A percentile compares a stretch with the other conserved stretches of the same genome.
These are phyloP conservation scores for Malurus cyaneus DNA, from an alignment of 2,113 vertebrate species.

Conservation along the genomic window DNA sequence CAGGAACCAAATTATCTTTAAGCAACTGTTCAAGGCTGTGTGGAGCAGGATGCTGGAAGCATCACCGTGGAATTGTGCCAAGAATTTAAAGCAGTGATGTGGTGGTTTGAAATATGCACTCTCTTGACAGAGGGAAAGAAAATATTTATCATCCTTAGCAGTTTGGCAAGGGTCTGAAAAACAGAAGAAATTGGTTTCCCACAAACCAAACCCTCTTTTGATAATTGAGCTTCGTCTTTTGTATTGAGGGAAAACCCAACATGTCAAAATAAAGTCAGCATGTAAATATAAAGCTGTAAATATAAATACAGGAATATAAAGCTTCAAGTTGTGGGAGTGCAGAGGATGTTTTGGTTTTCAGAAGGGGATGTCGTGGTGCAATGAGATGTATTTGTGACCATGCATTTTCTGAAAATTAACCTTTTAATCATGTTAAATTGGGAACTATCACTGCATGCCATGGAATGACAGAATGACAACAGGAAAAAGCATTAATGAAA, in stretches of 20 bases:
- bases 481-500: not conserved
- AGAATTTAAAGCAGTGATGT: not conserved
- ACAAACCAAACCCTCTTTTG: not conserved
- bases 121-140: not conserved
- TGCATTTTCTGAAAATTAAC: not conserved
- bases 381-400: not conserved
- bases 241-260: not conserved
- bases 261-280: not conserved
- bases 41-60: not conserved
- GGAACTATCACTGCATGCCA: accelerated
- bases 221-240: not conserved
- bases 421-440: not conserved
- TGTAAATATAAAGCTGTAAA: not conserved
- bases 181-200: not conserved
- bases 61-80: not conserved
- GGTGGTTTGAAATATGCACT: slow-evolving; percentile 9
- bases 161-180: not conserved
- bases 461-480: not conserved
- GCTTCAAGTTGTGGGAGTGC: not conserved
- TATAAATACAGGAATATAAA: not conserved
- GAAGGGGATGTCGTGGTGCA: not conserved
- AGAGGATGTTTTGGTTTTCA: not conserved
- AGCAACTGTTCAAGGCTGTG: not conserved
- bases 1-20: not conserved
- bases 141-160: slow-evolving; percentile 7